Base-by-base conservation (phyloP, 2,113 vertebrate genomes). In the Stomatorhinus ivindoensis region DNA sequence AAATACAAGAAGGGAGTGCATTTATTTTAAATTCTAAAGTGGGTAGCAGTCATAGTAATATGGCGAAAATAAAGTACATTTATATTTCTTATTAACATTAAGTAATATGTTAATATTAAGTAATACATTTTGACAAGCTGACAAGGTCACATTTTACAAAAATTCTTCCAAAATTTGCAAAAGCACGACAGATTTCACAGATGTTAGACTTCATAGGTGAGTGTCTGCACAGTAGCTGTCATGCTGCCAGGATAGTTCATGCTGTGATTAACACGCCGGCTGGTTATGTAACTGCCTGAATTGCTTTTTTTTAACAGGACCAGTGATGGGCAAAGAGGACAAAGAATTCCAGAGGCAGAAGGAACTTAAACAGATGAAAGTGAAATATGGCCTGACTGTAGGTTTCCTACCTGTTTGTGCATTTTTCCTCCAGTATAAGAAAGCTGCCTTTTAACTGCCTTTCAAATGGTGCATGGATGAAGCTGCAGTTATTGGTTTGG, bases 361-460 rank as follows among this genome's bases (percentile, higher is more conserved):
- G 93, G 97, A 97, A 93, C 96, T 99, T 91, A 99, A 97, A 94
- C 96, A 98, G 93, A 98, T 99, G 94, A 97, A 98, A 92, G 97
- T 98, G 73, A 99, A 98, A 95, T 99, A 99, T 8, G 98, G 98
- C 82, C 97, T 99, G 87, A 97, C 99, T 95, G 98, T 99, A 91
- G 95, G 95, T 93, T 87, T 55, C 27, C 9, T 8, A 17, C 15
- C 61, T 2, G 47, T 35, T 39, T 55, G n/a, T 1, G 0, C 58
- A 3, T 35, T 17, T 87, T 58, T 44, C 19, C 27, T 3, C 19
- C 35, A 11, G 5, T 35, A 61, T 58, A 87, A 65, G 4, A 87
- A 24, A 5, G 31, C 46, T 39, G 50, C 8, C 3, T 44, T 19
- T 47, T 47, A 46, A 10, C 44, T 46, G 19, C 69, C 31, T 13